A percentile compares a stretch with the other conserved stretches of the same genome.
These are phyloP conservation scores for Gambusia yucatana DNA, from an alignment of 2,797 vertebrate species.

Conservation along the genomic window DNA sequence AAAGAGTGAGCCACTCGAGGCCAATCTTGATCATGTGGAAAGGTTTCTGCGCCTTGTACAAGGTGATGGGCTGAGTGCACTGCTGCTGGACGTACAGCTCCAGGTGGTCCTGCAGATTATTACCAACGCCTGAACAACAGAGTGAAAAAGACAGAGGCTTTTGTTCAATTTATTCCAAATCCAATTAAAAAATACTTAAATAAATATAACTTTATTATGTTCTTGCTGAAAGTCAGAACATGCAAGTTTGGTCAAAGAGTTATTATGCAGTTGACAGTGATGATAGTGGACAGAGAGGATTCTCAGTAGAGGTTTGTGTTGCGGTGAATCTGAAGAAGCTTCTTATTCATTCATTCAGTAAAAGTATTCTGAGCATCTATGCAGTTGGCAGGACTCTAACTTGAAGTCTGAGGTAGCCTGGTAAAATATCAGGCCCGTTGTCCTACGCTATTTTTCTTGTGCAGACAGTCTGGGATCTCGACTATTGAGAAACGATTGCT, in stretches of 20 bases:
- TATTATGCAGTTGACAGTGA: background rate
- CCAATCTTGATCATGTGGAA: conserved; percentile 89
- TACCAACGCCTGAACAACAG: conserved; percentile 87
- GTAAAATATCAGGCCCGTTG: too few relatives aligned
- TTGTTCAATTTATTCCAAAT: background rate
- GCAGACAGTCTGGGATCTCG: too few relatives aligned
- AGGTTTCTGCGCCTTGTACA: conserved; percentile 90
- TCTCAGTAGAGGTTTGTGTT: background rate
- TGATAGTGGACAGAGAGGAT: background rate
- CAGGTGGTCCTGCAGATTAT: conserved; percentile 96
- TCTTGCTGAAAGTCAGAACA: background rate
- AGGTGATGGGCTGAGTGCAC: conserved; percentile 90
- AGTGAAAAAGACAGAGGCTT: conserved; percentile 3
- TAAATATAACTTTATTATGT: too few relatives aligned
- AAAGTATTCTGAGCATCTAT: background rate
- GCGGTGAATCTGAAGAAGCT: background rate
- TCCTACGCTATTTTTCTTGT: too few relatives aligned
- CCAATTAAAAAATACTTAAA: background rate
- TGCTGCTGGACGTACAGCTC: conserved; percentile 94
- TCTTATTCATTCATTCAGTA: background rate
- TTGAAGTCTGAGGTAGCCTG: background rate
- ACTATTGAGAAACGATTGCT: too few relatives aligned
- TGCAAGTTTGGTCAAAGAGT: background rate
- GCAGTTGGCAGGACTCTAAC: background rate
- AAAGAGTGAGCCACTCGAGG: conserved; percentile 90